Evolutionary conservation across 2,113 vertebrate species (phyloP), one percentile per base, ranked within the genome.

Genomic region (Cephalopterus ornatus): DNA sequence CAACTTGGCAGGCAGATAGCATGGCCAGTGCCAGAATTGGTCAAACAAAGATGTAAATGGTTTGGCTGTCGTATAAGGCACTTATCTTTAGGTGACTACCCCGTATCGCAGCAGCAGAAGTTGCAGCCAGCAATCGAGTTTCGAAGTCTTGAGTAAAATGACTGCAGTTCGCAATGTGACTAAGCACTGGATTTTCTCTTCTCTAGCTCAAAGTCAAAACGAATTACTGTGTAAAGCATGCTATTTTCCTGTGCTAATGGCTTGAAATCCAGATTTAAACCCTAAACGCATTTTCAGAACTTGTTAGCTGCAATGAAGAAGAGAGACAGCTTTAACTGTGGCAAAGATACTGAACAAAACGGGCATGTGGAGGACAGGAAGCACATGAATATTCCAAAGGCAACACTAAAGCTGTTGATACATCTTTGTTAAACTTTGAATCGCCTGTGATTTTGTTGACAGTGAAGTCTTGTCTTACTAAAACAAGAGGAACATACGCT

Each of bases 401-500:
- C 85, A 94, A 55, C 88, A 28, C 12, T 50, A 50, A 62, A 41
- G 30, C 53, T 83, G 26, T 63, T 95, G 62, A 79, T 74, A 75
- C 33, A 28, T 88, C 65, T 95, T 96, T 96, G 77, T 93, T 84
- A 85, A 91, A 93, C 19, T 81, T 82, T 90, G 93, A 89, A 84
- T 91, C 93, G 88, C 17, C 56, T 86, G 80, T 91, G 78, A 91
- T 95, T 93, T 93, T 89, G 53, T 53, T 93, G 92, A 77, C 70
- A 92, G 50, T 53, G 46, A 93, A 76, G 22, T 33, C 76, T 93
- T 92, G 63, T 73, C 87, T 59, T 81, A 71, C 46, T 88, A 89
- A 78, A 84, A 82, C 53, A 61, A 73, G 49, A 89, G 33, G 32
- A 85, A 81, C n/a, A 58, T 68, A 59, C 46, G 50, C 35, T 87